A percentile compares a stretch with the other conserved stretches of the same genome.
phyloP scores from a whole-genome alignment of 2,113 vertebrate genomes.

The Hassar affinis region DNA sequence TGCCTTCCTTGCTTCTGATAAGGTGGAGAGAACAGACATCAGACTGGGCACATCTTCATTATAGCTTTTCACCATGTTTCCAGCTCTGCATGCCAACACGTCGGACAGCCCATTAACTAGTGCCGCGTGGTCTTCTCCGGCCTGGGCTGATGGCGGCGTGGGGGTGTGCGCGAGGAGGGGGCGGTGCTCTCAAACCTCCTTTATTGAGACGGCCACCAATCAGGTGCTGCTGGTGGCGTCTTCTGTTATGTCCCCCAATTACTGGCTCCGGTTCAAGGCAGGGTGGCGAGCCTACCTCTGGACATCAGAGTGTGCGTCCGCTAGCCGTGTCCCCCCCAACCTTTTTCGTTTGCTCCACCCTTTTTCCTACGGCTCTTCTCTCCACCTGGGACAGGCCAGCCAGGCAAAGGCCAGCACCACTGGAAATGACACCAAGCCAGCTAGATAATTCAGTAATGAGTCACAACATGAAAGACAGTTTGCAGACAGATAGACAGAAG shows the following conservation, averaged over 20 bases:
- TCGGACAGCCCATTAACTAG: conserved; percentile 67
- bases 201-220: conserved; percentile 47
- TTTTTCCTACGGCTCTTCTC: conserved; percentile 61
- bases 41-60: conserved; percentile 65
- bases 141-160: conserved; percentile 32
- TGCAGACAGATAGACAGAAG: conserved; percentile 53
- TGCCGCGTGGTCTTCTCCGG: conserved; percentile 17
- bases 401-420: conserved; percentile 68
- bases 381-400: conserved; percentile 53
- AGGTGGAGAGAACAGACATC: conserved; percentile 49
- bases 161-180: conserved; percentile 36
- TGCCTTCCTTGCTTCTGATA: conserved; percentile 45
- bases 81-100: conserved; percentile 63
- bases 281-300: conserved; percentile 53
- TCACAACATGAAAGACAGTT: conserved; percentile 68
- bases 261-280: conserved; percentile 39
- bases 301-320: conserved; percentile 71
- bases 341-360: conserved; percentile 43
- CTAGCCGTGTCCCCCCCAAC: conserved; percentile 30
- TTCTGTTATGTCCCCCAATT: conserved; percentile 47
- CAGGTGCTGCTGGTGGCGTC: conserved; percentile 53
- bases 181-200: conserved; percentile 47
- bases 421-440: conserved; percentile 53
- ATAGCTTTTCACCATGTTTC: conserved; percentile 63
- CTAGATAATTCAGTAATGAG: conserved; percentile 67